Conservation (phyloP, 2,113 vertebrate species). For the Sceloporus undulatus region DNA sequence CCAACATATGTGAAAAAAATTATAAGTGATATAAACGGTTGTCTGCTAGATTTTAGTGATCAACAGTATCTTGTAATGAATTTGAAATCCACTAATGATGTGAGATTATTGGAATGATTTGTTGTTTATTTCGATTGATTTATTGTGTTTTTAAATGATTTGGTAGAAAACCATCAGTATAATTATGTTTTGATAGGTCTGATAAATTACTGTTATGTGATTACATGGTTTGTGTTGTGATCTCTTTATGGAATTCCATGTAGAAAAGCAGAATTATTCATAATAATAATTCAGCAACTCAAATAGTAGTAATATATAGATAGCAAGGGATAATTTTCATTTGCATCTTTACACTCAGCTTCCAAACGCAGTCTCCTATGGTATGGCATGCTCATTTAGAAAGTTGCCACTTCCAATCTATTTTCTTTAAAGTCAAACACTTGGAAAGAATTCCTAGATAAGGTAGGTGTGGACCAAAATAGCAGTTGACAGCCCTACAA, state of each 20-base stretch:
- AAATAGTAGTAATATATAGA: neutral
- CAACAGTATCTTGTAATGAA: neutral
- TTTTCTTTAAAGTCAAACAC: conserved; percentile 70
- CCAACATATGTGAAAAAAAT: neutral
- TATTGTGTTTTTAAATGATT: neutral
- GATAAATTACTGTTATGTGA: neutral
- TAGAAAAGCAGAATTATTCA: neutral
- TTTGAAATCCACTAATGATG: neutral
- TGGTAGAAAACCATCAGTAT: neutral
- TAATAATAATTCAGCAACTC: neutral
- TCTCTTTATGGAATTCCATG: neutral
- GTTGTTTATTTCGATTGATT: neutral
- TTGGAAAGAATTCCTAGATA: conserved; percentile 78
- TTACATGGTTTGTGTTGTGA: neutral
- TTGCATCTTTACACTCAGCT: neutral
- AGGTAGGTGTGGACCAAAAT: conserved; percentile 70
- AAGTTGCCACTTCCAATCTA: neutral
- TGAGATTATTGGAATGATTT: too few relatives aligned
- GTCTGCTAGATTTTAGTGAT: neutral
- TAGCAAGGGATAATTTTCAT: neutral
- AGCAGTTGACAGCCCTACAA: conserved; percentile 80
- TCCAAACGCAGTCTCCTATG: neutral
- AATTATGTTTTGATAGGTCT: neutral
- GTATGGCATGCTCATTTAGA: neutral
- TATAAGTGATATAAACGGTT: neutral